Percentiles rank a stretch among this genome's conserved stretches.
Conservation (phyloP, 2,113 vertebrate species). For the Arenaria interpres region DNA sequence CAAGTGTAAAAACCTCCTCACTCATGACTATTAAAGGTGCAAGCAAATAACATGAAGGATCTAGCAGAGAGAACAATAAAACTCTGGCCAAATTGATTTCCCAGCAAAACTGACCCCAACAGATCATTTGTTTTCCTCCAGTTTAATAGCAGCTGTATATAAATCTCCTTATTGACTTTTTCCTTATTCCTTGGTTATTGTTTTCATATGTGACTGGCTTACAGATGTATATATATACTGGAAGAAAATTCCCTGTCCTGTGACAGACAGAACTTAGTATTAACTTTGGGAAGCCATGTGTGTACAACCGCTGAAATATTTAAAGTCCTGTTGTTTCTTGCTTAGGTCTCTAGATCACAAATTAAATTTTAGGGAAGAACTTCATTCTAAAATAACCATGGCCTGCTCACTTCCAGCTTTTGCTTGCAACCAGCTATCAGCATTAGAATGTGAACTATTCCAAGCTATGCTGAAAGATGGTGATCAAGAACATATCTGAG, state of each 20-base stretch:
- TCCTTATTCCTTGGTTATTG: conserved; percentile 42
- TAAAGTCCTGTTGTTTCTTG: background rate
- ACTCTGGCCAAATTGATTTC: conserved; percentile 49
- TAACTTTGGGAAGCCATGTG: background rate
- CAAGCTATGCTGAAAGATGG: background rate
- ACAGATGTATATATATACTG: background rate
- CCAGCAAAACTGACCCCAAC: conserved; percentile 33
- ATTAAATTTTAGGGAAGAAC: background rate
- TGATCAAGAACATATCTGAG: background rate
- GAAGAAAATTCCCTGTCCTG: background rate
- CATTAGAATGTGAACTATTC: background rate
- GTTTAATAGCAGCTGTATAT: conserved; percentile 64
- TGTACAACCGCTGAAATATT: conserved; percentile 2
- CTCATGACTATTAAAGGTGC: conserved; percentile 33
- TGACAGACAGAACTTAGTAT: background rate
- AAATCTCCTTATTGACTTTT: conserved; percentile 60
- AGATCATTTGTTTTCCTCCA: conserved; percentile 46
- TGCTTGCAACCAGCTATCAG: background rate
- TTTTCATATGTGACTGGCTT: conserved; percentile 56
- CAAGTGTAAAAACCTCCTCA: conserved; percentile 43
- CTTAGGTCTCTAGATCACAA: background rate
- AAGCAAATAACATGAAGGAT: conserved; percentile 49
- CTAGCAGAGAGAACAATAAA: conserved; percentile 43
- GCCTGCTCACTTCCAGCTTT: background rate
- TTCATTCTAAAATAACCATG: background rate